phyloP scores from a whole-genome alignment of 2,113 vertebrate species.

The Monarcha castaneiventris region DNA sequence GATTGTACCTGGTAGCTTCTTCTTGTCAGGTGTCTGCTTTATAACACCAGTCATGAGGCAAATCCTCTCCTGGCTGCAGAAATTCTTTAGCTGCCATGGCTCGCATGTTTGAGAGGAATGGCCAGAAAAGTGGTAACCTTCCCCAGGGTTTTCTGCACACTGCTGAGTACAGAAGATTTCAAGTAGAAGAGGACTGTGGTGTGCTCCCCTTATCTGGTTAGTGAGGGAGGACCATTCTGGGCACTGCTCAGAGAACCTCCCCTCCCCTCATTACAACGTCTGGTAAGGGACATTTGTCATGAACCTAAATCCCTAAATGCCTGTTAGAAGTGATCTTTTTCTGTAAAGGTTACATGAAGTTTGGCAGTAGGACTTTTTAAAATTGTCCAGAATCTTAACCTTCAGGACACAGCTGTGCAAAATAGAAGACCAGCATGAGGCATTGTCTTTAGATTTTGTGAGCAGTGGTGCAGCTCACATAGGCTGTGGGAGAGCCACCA shows the following conservation, averaged over 20 bases:
- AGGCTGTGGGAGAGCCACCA: not conserved
- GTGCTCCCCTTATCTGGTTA: not conserved
- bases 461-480: not conserved
- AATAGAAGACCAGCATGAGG: not conserved
- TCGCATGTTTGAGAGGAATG: not conserved
- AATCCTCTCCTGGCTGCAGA: not conserved
- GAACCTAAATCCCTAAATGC: not conserved
- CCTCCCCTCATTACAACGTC: not conserved
- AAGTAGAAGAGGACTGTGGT: not conserved
- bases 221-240: not conserved
- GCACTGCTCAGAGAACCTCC: not conserved
- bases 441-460: not conserved
- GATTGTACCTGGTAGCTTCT: not conserved
- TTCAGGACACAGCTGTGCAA: not conserved
- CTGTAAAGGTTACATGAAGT: not conserved
- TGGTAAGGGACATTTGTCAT: not conserved
- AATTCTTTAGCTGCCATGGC: not conserved
- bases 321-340: not conserved
- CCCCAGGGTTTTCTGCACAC: not conserved
- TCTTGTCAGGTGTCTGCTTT: not conserved
- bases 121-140: not conserved
- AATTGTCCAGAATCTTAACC: not conserved
- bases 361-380: not conserved
- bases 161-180: not conserved
- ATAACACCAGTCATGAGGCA: not conserved